These are phyloP conservation scores for Trachymyrmex cornetzi DNA, from an alignment of 1,140 invertebrate genomes.

Conservation along the genomic window DNA sequence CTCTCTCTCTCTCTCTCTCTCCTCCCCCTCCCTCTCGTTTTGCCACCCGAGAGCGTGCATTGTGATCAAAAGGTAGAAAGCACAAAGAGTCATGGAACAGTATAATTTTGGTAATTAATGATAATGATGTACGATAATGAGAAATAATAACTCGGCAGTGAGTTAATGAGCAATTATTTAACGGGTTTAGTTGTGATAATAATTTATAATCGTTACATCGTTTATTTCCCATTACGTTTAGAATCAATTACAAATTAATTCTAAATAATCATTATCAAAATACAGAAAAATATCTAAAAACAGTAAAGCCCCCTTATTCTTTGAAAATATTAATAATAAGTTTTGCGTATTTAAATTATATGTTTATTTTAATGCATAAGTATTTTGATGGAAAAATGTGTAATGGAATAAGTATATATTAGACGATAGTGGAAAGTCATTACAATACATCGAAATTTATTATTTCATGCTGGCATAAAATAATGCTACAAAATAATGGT, in stretches of 20 bases:
- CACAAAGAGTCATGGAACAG: constrained; percentile 27
- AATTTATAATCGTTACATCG: constrained; percentile 40
- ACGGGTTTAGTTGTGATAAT: constrained; percentile 42
- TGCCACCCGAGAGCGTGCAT: constrained; percentile 10
- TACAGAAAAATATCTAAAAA: not conserved
- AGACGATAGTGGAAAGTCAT: too few relatives aligned
- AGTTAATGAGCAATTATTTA: constrained; percentile 60
- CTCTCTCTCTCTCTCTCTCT: not conserved
- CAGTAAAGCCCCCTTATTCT: not conserved
- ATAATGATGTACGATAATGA: constrained; percentile 53
- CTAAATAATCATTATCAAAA: not conserved
- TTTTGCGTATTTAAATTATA: not conserved
- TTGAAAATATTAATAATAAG: not conserved
- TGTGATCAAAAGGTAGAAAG: constrained; percentile 32
- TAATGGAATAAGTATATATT: not conserved
- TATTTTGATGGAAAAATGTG: not conserved
- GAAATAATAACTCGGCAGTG: constrained; percentile 51
- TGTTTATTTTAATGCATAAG: not conserved
- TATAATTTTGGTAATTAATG: constrained; percentile 61
- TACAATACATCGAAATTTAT: not conserved
- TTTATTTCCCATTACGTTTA: not conserved
- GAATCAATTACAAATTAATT: not conserved
- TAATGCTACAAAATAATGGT: not conserved
- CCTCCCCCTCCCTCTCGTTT: not conserved
- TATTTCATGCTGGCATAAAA: not conserved